Percentiles rank a stretch among this genome's conserved stretches.
Evolutionary conservation across 2,888 invertebrate species (phyloP).

Genomic region (Heteropelma amictum): DNA sequence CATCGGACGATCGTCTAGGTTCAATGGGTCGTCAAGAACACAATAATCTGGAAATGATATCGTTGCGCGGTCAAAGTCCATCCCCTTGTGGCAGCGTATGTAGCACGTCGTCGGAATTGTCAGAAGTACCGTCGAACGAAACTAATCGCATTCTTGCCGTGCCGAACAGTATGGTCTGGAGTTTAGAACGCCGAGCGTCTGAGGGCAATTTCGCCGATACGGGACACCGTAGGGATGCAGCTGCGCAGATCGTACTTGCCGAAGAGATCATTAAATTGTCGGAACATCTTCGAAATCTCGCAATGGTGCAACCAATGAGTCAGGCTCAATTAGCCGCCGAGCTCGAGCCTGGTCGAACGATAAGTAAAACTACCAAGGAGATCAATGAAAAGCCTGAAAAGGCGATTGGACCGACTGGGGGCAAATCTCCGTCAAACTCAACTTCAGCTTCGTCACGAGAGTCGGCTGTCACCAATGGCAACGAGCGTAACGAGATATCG

Average conservation of each 20-base stretch:
- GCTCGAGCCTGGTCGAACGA: not conserved
- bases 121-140: slow-evolving; percentile 38
- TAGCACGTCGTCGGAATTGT: slow-evolving; percentile 78
- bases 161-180: slow-evolving; percentile 65
- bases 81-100: slow-evolving; percentile 88
- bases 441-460: not conserved
- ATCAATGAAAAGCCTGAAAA: not conserved
- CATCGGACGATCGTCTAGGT: slow-evolving; percentile 18
- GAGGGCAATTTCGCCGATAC: slow-evolving; percentile 83
- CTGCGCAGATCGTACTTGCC: slow-evolving; percentile 80
- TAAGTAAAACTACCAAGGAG: not conserved
- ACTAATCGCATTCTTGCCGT: slow-evolving; percentile 44
- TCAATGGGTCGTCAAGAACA: slow-evolving; percentile 2
- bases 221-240: slow-evolving; percentile 65
- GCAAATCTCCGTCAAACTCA: not conserved
- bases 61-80: slow-evolving; percentile 86
- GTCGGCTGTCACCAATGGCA: not conserved
- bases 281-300: slow-evolving; percentile 82
- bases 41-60: slow-evolving; percentile 61
- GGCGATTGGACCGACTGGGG: not conserved
- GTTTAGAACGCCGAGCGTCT: slow-evolving; percentile 87
- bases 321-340: not conserved
- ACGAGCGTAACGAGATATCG: slow-evolving; percentile 71
- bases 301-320: slow-evolving; percentile 51
- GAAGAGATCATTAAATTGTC: slow-evolving; percentile 91